Conservation (phyloP, 1,140 invertebrate species). For the Hormaphis cornu region DNA sequence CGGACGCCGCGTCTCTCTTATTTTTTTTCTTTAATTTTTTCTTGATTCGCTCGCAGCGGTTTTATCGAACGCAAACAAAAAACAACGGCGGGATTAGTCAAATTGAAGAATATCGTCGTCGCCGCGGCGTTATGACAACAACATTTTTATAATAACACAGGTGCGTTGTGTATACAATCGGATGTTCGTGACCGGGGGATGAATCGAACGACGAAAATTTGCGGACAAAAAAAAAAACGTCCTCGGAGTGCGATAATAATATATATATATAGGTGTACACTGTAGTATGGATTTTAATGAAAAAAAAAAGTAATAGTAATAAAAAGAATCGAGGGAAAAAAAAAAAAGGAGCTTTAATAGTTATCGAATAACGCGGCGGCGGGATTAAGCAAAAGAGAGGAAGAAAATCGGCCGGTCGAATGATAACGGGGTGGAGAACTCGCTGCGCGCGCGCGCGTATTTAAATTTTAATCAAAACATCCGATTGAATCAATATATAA, state of each 20-base stretch:
- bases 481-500: slow-evolving; percentile 24
- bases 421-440: slow-evolving; percentile 1
- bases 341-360: slow-evolving; percentile 13
- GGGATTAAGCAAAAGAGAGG: background rate
- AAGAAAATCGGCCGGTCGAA: background rate
- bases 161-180: background rate
- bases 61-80: slow-evolving; percentile 7
- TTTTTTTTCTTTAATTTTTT: no score
- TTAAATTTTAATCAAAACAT: slow-evolving; percentile 33
- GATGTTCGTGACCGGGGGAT: background rate
- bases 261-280: background rate
- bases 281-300: background rate
- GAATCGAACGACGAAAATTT: background rate
- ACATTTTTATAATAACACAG: background rate
- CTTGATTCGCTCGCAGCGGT: no score
- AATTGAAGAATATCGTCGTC: background rate
- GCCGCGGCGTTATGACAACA: no score
- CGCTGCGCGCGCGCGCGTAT: background rate
- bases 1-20: background rate
- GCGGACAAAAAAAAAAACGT: background rate
- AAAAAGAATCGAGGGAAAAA: background rate
- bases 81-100: background rate
- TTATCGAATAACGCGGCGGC: background rate
- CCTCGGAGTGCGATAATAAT: background rate
- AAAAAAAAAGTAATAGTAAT: background rate